These are phyloP conservation scores for Bemisia tabaci DNA, from an alignment of 1,140 invertebrate genomes.

Conservation along the genomic window DNA sequence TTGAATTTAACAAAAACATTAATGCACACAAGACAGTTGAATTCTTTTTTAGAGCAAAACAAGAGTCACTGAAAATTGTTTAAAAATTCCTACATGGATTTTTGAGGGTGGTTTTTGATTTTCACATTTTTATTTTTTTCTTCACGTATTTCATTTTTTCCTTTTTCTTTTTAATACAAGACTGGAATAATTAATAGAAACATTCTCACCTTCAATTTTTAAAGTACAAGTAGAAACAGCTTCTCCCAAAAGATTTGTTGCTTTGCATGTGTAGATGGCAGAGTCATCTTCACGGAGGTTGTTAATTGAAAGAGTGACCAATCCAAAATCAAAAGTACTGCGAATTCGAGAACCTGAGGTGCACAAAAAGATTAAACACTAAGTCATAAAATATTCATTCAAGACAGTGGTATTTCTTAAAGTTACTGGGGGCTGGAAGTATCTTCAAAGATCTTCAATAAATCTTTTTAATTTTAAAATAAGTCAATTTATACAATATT, in stretches of 20 bases:
- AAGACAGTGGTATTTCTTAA: no score
- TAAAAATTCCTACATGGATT: no score
- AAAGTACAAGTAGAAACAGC: constrained; percentile 81
- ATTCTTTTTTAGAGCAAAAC: no score
- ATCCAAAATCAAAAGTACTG: constrained; percentile 84
- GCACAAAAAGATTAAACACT: constrained; percentile 11
- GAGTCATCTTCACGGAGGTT: constrained; percentile 74
- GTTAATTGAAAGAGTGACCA: constrained; percentile 83
- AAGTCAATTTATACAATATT: not conserved
- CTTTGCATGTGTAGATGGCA: constrained; percentile 88
- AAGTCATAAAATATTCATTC: not conserved
- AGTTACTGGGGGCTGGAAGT: no score
- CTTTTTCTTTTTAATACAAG: no score
- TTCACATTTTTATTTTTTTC: no score
- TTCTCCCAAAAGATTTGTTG: constrained; percentile 77
- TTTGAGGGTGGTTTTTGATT: no score
- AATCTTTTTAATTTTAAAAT: no score
- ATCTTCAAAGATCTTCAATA: no score
- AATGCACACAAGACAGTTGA: no score
- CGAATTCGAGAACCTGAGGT: constrained; percentile 50
- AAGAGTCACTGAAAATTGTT: no score
- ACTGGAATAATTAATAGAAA: constrained; percentile 2
- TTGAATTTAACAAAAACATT: not conserved
- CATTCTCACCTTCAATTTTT: constrained; percentile 53
- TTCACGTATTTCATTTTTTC: no score